Percentiles rank a stretch among this genome's conserved stretches.
phyloP scores from a whole-genome alignment of 2,888 invertebrate genomes.

The Ornithoptera priamus region DNA sequence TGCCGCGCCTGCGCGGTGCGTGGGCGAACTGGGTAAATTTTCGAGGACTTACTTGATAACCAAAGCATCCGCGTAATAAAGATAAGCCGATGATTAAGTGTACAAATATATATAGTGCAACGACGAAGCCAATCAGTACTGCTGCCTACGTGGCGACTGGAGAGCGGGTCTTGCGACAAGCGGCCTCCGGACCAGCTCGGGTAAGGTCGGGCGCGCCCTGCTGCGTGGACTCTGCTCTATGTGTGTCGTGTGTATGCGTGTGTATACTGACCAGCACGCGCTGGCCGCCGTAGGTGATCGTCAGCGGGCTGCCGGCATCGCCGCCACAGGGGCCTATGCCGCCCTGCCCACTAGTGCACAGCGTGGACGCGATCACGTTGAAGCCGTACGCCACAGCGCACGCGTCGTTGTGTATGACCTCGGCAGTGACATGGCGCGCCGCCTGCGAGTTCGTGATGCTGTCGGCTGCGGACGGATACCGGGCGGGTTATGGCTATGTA shows the following conservation, averaged over 20 bases:
- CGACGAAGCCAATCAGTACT: no score
- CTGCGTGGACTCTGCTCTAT: not conserved
- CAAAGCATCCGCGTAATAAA: no score
- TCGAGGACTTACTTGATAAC: no score
- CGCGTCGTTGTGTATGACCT: constrained; percentile 32
- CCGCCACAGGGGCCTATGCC: constrained; percentile 29
- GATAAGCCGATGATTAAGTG: no score
- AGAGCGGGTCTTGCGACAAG: no score
- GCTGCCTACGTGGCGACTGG: no score
- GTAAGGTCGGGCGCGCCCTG: not conserved
- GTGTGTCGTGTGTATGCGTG: no score
- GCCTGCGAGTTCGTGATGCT: constrained; percentile 19
- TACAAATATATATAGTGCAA: no score
- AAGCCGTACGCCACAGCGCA: constrained; percentile 30
- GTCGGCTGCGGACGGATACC: constrained; percentile 14
- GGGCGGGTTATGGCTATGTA: not conserved
- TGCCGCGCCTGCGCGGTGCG: no score
- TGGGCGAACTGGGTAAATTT: no score
- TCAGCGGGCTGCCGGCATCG: constrained; percentile 31
- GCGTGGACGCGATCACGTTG: constrained; percentile 26
- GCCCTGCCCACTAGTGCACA: constrained; percentile 38
- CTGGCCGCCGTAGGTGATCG: constrained; percentile 36
- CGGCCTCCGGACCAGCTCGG: not conserved
- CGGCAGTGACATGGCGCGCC: constrained; percentile 52
- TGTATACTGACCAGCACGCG: constrained; percentile 18